These are phyloP conservation scores for Lagria hirta DNA, from an alignment of 2,888 invertebrate species.

Conservation along the genomic window DNA sequence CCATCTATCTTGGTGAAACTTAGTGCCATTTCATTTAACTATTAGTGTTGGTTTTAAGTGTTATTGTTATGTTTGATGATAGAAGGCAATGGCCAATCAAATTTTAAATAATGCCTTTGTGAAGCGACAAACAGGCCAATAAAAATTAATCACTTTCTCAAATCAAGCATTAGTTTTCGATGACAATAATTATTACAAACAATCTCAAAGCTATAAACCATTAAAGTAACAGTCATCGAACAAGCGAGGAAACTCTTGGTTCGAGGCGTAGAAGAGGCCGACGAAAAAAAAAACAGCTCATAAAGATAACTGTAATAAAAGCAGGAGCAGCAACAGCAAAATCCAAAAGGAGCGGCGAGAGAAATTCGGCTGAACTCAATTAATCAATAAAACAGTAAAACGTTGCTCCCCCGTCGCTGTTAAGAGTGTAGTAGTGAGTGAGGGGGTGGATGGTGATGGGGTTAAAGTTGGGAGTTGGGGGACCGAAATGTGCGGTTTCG, in stretches of 20 bases:
- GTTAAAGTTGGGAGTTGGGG: constrained; percentile 37
- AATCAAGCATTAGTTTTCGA: constrained; percentile 48
- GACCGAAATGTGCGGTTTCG: constrained; percentile 55
- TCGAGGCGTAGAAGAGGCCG: too few species aligned
- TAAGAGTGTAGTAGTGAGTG: constrained; percentile 50
- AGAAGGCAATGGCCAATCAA: too few species aligned
- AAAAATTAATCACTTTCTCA: constrained; percentile 50
- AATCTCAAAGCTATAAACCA: constrained; percentile 42
- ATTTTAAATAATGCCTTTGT: too few species aligned
- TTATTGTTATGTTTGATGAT: too few species aligned
- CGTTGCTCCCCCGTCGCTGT: constrained; percentile 54
- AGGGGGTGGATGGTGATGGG: constrained; percentile 34
- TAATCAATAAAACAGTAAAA: constrained; percentile 57
- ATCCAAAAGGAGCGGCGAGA: constrained; percentile 51
- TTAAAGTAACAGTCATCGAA: constrained; percentile 40
- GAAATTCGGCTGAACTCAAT: constrained; percentile 55
- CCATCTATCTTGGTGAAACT: too few species aligned
- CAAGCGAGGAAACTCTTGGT: too few species aligned
- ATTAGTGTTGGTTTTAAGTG: too few species aligned
- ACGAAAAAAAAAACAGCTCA: constrained; percentile 41
- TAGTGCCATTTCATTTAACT: too few species aligned
- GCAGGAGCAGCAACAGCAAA: constrained; percentile 52
- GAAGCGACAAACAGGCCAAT: too few species aligned
- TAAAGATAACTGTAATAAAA: constrained; percentile 53
- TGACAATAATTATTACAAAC: constrained; percentile 45